Base-by-base conservation (phyloP, 2,797 vertebrate species). In the Liparis tanakae region DNA sequence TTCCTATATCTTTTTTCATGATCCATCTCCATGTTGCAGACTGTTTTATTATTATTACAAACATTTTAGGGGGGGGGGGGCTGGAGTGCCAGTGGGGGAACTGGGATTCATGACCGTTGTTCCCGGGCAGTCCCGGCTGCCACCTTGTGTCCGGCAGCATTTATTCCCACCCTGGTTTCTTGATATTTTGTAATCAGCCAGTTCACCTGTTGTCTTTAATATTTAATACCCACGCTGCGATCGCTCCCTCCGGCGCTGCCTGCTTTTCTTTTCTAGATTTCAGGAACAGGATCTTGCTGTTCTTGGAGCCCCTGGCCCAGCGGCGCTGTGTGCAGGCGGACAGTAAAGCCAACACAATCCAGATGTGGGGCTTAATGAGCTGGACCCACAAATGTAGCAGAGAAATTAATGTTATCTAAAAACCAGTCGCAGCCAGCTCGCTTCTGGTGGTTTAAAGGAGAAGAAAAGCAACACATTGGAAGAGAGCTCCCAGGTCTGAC, bases 401-500 rank as follows among this genome's bases (percentile, higher is more conserved):
- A 48, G 39, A 69, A 39, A 68, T 70, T 0, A 66, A 54, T 41
- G 18, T 50, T 30, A 22, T 58, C 12, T 58, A 65, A 79, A 50
- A 65, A 51, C 15, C 37, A 65, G 63, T 7, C 43, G 56, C 3
- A 3, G 22, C 14, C 25, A 12, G 48, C 50, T 51, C 41, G 2
- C 63, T 48, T 56, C 17, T 51, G 46, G 22, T 5, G 2, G 55
- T 70, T 70, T 64, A 60, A 41, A 63, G 59, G 34, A 63, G 57
- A 17, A 43, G 60, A 65, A 22, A 37, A 25, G 14, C 15, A 6
- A 50, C 60, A 76, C 41, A 64, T 63, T 75, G 34, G 46, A 48
- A 78, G 39, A 57, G 58, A 72, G 70, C 82, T 77, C 82, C 79
- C 59, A 74, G 59, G 41, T 81, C 70, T 56, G 34, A 85, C 62